phyloP scores from a whole-genome alignment of 1,140 invertebrate genomes.

The Drosophila insularis region DNA sequence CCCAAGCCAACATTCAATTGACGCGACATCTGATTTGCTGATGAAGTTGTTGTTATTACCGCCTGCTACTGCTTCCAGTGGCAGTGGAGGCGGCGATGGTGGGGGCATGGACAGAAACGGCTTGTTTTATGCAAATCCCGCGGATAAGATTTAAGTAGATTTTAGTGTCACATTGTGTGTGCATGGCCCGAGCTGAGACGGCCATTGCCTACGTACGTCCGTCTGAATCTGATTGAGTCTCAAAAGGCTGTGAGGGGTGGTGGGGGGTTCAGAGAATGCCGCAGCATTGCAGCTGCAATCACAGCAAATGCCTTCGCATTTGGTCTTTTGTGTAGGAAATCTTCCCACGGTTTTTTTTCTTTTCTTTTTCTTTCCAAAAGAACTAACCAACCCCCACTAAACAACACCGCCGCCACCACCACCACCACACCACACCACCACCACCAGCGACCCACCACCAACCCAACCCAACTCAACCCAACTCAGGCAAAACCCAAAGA shows the following conservation, averaged over 20 bases:
- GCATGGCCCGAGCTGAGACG: neutral
- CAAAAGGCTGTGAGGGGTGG: neutral
- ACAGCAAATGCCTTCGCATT: slow-evolving; percentile 30
- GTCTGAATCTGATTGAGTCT: neutral
- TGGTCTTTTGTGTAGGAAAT: slow-evolving; percentile 63
- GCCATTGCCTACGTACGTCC: neutral
- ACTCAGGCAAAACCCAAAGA: slow-evolving; percentile 2
- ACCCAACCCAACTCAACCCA: slow-evolving; percentile 27
- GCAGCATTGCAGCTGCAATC: slow-evolving; percentile 61
- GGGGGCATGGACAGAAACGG: neutral
- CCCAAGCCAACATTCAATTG: slow-evolving; percentile 49
- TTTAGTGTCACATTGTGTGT: slow-evolving; percentile 42
- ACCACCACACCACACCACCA: slow-evolving; percentile 34
- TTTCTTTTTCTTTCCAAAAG: slow-evolving; percentile 1
- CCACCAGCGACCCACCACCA: slow-evolving; percentile 66
- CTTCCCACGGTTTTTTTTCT: slow-evolving; percentile 74
- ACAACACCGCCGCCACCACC: slow-evolving; percentile 42
- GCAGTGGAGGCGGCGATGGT: neutral
- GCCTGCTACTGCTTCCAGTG: neutral
- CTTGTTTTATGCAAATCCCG: slow-evolving; percentile 54
- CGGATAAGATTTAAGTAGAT: slow-evolving; percentile 43
- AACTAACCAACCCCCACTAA: slow-evolving; percentile 35
- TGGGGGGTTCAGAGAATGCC: neutral
- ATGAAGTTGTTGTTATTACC: slow-evolving; percentile 57
- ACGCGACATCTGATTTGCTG: slow-evolving; percentile 58